Evolutionary conservation across 53 echinoderm and acorn worm species (phyloP).

Genomic region (Apostichopus leukothele): DNA sequence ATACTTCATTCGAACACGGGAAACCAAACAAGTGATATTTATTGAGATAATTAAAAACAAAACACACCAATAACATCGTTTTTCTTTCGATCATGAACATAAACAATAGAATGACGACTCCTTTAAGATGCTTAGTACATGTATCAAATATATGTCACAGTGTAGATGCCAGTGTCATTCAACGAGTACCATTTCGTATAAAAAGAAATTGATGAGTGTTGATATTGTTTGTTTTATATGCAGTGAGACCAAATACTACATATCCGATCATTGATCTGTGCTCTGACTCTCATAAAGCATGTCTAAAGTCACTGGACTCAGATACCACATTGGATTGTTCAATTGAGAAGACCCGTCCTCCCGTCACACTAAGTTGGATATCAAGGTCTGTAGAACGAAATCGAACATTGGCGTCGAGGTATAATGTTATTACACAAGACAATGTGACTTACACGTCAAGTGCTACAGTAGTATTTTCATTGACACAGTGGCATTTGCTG

Average conservation of each 20-base stretch:
- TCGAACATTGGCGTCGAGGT: not conserved
- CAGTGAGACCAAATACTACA: not conserved
- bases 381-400: not conserved
- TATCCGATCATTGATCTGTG: not conserved
- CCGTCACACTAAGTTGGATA: not conserved
- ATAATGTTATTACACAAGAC: not conserved
- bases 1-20: too few relatives aligned
- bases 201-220: too few relatives aligned
- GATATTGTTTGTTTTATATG: not conserved
- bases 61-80: too few relatives aligned
- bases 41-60: too few relatives aligned
- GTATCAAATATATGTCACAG: too few relatives aligned
- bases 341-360: not conserved
- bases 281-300: not conserved
- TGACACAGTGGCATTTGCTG: not conserved
- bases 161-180: too few relatives aligned
- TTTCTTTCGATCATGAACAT: too few relatives aligned
- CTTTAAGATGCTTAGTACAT: too few relatives aligned
- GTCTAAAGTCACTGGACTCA: not conserved
- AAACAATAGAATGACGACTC: too few relatives aligned
- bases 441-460: not conserved
- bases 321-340: not conserved
- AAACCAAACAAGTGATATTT: too few relatives aligned
- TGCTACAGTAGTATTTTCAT: not conserved
- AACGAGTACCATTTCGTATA: too few relatives aligned